A percentile compares a stretch with the other conserved stretches of the same genome.
Conservation (phyloP, 2,797 vertebrate species). For the Cyprinella venusta region DNA sequence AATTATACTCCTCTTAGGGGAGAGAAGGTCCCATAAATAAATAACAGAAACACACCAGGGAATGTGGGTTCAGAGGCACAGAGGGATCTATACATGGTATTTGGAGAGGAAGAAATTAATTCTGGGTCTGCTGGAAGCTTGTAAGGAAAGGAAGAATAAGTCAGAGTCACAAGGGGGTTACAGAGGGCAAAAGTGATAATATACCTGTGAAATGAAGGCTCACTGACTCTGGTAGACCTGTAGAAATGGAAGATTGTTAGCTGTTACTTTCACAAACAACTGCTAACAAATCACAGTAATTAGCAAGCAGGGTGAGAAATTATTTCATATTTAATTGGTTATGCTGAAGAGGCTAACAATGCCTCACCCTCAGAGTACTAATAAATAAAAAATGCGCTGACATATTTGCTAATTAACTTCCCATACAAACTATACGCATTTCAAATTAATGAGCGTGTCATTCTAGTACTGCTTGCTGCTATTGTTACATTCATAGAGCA, state of each 20-base stretch:
- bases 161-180: neutral
- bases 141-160: neutral
- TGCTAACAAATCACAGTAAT: neutral
- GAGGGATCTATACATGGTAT: constrained; percentile 18
- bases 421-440: neutral
- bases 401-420: constrained; percentile 20
- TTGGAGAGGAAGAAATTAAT: constrained; percentile 22
- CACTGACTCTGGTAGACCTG: constrained; percentile 86
- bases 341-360: neutral
- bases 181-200: constrained; percentile 46
- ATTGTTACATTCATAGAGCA: neutral
- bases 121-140: constrained; percentile 12
- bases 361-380: neutral
- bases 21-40: constrained; percentile 53
- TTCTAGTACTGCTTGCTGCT: neutral
- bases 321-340: constrained; percentile 6
- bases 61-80: constrained; percentile 44
- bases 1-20: constrained; percentile 31
- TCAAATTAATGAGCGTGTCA: neutral
- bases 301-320: constrained; percentile 16
- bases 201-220: constrained; percentile 87
- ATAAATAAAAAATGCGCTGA: constrained; percentile 18
- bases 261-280: constrained; percentile 19
- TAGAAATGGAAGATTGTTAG: constrained; percentile 63
- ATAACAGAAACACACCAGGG: constrained; percentile 35